Evolutionary conservation across 2,113 vertebrate species (phyloP), one percentile per base, ranked within the genome.

Genomic region (Corythaeola cristata): DNA sequence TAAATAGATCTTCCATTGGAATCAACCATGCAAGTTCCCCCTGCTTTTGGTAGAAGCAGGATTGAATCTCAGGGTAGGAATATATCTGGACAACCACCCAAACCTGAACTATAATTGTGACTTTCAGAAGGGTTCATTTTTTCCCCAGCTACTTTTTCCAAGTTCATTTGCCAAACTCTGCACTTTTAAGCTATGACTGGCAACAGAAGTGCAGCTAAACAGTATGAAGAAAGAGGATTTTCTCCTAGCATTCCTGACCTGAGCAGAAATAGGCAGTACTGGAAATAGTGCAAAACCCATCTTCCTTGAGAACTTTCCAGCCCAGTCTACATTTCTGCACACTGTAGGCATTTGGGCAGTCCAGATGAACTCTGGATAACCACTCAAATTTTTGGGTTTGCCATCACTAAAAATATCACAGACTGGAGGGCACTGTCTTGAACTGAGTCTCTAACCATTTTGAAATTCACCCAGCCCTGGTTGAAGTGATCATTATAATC

Each of bases 361-460:
- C 41, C 73, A 91, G 83, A 94, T 91, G 93, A 96, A 97, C 95
- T 94, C 93, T 97, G 95, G 91, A 97, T 92, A 96, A 95, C 97
- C 87, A 96, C 81, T 26, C 67, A 74, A 39, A 95, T 76, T 94
- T 97, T 95, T 91, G 92, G 89, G 93, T 97, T 97, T 96, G 74
- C 84, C 77, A 4, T 94, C 0, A 0, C 95, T 96, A 97, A 97
- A 97, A 91, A 96, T 97, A 97, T 35, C 84, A 47, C 71, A 89
- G 89, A 55, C 91, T 93, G 74, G 67, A 96, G 91, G 84, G 84
- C 87, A 89, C 86, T 96, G 95, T 92, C 67, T 90, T 94, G 77
- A 91, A 41, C 77, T 53, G 81, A 91, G 81, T 45, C 94, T 89
- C 45, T 23, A 62, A 71, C 81, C 74, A 37, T 89, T 94, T 73